Conservation (phyloP, 1,140 invertebrate species). For the Charaxes varanes region DNA sequence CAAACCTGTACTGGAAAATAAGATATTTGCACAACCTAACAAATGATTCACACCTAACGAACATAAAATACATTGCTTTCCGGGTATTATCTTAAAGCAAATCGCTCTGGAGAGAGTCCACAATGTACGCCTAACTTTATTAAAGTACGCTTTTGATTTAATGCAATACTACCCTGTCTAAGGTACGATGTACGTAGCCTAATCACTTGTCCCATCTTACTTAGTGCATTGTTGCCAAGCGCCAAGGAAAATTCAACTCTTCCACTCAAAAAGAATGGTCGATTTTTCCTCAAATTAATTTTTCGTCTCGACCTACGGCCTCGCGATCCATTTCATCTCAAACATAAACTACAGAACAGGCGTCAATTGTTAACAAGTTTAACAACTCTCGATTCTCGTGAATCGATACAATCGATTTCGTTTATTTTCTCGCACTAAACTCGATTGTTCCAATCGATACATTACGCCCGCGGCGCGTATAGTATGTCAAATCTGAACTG, state of each 20-base stretch:
- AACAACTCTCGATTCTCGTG: constrained; percentile 68
- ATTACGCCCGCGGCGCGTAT: constrained; percentile 37
- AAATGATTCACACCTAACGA: constrained; percentile 19
- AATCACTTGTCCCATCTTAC: constrained; percentile 58
- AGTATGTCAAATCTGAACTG: constrained; percentile 38
- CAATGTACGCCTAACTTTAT: constrained; percentile 21
- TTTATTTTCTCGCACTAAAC: constrained; percentile 62
- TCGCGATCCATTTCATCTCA: constrained; percentile 65
- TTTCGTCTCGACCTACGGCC: constrained; percentile 55
- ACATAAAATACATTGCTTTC: constrained; percentile 21
- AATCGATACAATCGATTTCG: constrained; percentile 64
- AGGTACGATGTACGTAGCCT: constrained; percentile 29
- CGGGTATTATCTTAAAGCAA: constrained; percentile 14
- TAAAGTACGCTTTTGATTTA: constrained; percentile 24
- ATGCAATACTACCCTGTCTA: constrained; percentile 21
- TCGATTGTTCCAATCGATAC: constrained; percentile 58
- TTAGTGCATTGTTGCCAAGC: constrained; percentile 34
- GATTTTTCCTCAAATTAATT: constrained; percentile 17
- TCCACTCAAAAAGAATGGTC: constrained; percentile 12
- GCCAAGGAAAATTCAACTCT: constrained; percentile 29
- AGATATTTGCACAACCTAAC: constrained; percentile 7
- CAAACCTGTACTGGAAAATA: no score
- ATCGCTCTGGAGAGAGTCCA: constrained; percentile 15
- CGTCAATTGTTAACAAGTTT: constrained; percentile 71
- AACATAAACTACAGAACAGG: constrained; percentile 65